These are phyloP conservation scores for Tretioscincus oriximinensis DNA, from an alignment of 2,113 vertebrate species.

Conservation along the genomic window DNA sequence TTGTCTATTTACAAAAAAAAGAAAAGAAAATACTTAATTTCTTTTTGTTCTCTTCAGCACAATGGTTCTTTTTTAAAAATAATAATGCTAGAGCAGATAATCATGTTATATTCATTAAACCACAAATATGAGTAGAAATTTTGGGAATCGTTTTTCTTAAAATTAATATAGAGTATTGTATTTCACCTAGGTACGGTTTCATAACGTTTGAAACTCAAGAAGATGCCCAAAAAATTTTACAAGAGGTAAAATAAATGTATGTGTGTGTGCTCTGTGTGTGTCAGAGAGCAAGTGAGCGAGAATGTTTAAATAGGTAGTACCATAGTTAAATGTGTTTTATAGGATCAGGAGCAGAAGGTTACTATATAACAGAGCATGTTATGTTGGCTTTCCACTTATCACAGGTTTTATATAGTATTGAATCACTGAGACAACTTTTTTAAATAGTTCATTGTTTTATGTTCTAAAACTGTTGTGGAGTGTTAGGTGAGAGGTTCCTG, in stretches of 20 bases:
- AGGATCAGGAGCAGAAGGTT: neutral
- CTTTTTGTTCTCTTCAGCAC: neutral
- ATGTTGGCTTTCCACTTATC: no score
- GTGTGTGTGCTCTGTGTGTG: neutral
- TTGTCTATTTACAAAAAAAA: no score
- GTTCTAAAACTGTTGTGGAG: neutral
- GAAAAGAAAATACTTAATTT: neutral
- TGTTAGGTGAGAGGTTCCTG: neutral
- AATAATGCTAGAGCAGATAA: neutral
- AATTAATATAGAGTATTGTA: conserved; percentile 2
- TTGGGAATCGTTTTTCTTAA: neutral
- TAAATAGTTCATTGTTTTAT: no score
- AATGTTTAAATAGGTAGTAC: accelerated
- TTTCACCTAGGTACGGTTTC: conserved; percentile 85
- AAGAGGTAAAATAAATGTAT: conserved; percentile 72
- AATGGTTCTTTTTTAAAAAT: neutral
- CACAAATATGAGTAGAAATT: neutral
- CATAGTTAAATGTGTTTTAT: neutral
- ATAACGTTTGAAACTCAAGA: conserved; percentile 86
- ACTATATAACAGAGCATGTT: neutral
- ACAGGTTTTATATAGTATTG: no score
- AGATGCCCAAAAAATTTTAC: conserved; percentile 85
- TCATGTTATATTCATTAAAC: neutral
- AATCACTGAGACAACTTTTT: no score
- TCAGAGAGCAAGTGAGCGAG: no score